phyloP scores from a whole-genome alignment of 1,140 invertebrate genomes.

The Drosophila obscura region DNA sequence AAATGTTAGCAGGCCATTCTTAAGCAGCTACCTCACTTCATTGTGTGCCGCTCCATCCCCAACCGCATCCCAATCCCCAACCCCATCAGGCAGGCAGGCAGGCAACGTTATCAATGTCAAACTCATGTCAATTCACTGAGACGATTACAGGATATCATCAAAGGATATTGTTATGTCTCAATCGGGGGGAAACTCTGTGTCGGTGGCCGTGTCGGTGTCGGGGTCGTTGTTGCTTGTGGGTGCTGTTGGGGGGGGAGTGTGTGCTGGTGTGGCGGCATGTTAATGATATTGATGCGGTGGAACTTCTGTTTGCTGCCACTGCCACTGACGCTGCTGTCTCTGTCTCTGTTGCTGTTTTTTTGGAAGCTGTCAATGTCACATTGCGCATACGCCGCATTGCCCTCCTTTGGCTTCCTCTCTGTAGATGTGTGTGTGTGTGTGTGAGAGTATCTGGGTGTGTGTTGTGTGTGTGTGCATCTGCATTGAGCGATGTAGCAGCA shows the following conservation, averaged over 20 bases:
- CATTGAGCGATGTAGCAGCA: too few relatives aligned
- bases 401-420: constrained; percentile 39
- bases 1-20: too few relatives aligned
- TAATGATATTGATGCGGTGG: constrained; percentile 53
- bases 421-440: constrained; percentile 1
- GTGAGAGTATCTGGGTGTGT: not conserved
- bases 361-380: constrained; percentile 67
- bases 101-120: constrained; percentile 73
- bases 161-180: constrained; percentile 81
- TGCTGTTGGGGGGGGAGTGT: not conserved
- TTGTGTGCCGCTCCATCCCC: too few relatives aligned
- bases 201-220: not conserved
- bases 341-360: constrained; percentile 12
- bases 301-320: constrained; percentile 31
- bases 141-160: constrained; percentile 77
- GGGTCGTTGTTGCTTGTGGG: constrained; percentile 7
- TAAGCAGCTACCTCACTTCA: too few relatives aligned
- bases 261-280: constrained; percentile 21
- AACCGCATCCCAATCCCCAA: too few relatives aligned
- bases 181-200: constrained; percentile 33
- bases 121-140: constrained; percentile 77
- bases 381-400: constrained; percentile 69
- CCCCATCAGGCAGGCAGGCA: not conserved
- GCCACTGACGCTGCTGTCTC: not conserved
- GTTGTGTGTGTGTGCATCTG: constrained; percentile 12